Evolutionary conservation across 1,140 invertebrate genomes (phyloP), one percentile per base, ranked within the genome.

Genomic region (Melanaphis sacchari): DNA sequence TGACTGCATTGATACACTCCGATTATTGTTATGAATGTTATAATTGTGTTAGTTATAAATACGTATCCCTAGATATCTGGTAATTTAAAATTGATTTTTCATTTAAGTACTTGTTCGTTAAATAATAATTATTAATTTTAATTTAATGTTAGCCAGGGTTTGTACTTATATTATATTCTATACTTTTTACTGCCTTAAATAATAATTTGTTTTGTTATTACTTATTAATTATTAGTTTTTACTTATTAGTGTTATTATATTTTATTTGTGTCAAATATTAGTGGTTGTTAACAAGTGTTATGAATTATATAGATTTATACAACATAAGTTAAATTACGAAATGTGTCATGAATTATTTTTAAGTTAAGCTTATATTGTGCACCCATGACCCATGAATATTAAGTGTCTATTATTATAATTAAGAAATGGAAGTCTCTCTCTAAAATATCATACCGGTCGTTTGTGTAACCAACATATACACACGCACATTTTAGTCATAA

Each of bases 401-500:
- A n/a, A 66, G 59, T 66, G 26, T n/a, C n/a, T n/a, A n/a, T 36
- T n/a, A 76, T 76, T n/a, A 15, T 76, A 76, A 76, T 76, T n/a
- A 15, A 36, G 11, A 76, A 66, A 66, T 66, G n/a, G 59, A 66
- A 18, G 31, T n/a, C n/a, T 76, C 15, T 76, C 15, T 5, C 59
- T 76, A 76, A 76, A 76, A 76, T 36, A 76, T 76, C 21, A 76
- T 31, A n/a, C 31, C 59, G 59, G 59, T 76, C 59, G 59, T 76
- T 76, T n/a, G 31, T 76, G 59, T 76, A n/a, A 36, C 59, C n/a
- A 76, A 76, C 59, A 76, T n/a, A 76, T 76, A 76, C 59, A 76
- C 59, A 76, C 59, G 31, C 59, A 76, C 59, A 76, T 76, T 76
- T 76, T 76, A 76, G 59, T 76, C 59, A n/a, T 76, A 76, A 84